Evolutionary conservation across 92 coral and sea anemone genomes (phyloP).

Genomic region (Actinernus sp.): DNA sequence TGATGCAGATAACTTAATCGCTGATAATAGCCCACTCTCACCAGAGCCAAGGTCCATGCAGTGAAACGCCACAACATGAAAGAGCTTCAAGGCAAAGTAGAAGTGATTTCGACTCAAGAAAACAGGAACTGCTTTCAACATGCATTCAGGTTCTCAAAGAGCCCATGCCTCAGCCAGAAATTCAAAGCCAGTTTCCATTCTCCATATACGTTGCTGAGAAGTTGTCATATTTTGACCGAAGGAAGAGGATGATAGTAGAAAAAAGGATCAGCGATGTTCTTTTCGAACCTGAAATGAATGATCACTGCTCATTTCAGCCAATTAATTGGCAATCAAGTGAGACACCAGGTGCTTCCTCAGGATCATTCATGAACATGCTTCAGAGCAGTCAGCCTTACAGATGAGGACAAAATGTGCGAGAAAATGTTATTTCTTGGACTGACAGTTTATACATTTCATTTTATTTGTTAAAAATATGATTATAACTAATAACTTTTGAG

Average conservation of each 20-base stretch:
- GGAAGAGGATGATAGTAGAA: constrained; percentile 58
- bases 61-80: not conserved
- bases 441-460: too few species aligned
- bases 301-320: constrained; percentile 3
- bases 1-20: too few species aligned
- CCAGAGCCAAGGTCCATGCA: too few species aligned
- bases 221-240: constrained; percentile 33
- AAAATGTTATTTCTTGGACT: constrained; percentile 21
- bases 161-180: constrained; percentile 39
- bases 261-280: constrained; percentile 50
- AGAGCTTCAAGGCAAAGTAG: not conserved
- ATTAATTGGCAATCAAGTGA: constrained; percentile 25
- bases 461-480: too few species aligned
- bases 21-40: too few species aligned
- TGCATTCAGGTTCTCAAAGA: constrained; percentile 66
- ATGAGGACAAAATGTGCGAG: constrained; percentile 24
- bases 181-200: constrained; percentile 20
- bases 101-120: constrained; percentile 21
- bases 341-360: constrained; percentile 24
- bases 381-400: constrained; percentile 31
- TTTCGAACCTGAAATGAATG: constrained; percentile 49
- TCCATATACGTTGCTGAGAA: constrained; percentile 59
- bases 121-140: constrained; percentile 55
- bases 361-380: constrained; percentile 37
- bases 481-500: too few species aligned